Evolutionary conservation across 2,888 invertebrate species (phyloP).

Genomic region (Orgyia antiqua): DNA sequence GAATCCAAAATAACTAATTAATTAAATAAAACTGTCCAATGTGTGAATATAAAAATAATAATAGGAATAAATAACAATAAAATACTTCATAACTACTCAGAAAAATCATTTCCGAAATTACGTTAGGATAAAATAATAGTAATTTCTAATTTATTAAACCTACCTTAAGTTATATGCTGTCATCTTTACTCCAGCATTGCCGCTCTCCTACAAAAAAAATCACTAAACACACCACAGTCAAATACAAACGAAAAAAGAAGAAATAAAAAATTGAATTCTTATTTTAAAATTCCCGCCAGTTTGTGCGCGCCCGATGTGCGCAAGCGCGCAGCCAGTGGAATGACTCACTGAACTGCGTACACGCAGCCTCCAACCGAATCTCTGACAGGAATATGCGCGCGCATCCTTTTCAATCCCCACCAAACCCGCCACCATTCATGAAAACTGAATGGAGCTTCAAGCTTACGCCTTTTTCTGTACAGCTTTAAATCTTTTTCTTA

Average conservation of each 20-base stretch:
- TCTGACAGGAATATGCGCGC: conserved; percentile 34
- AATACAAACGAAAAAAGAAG: conserved; percentile 21
- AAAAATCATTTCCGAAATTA: too few species aligned
- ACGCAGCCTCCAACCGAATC: conserved; percentile 46
- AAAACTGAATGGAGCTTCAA: conserved; percentile 50
- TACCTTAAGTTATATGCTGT: conserved; percentile 61
- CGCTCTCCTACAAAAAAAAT: conserved; percentile 31
- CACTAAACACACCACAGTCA: conserved; percentile 48
- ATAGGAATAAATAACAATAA: too few species aligned
- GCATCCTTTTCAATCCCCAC: conserved; percentile 54
- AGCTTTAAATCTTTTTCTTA: too few species aligned
- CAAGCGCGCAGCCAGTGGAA: conserved; percentile 51
- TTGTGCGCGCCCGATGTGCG: conserved; percentile 39
- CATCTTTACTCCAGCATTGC: conserved; percentile 65
- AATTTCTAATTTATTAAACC: too few species aligned
- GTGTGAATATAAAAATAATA: too few species aligned
- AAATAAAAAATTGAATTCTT: conserved; percentile 23
- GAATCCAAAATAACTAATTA: too few species aligned
- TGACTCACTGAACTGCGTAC: conserved; percentile 33
- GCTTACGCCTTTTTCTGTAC: conserved; percentile 12
- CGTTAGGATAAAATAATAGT: too few species aligned
- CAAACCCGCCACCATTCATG: conserved; percentile 56
- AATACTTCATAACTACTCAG: too few species aligned
- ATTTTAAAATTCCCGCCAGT: conserved; percentile 58
- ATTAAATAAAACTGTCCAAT: too few species aligned